phyloP scores from a whole-genome alignment of 1,140 invertebrate species.

The Euura saliciscinereae region DNA sequence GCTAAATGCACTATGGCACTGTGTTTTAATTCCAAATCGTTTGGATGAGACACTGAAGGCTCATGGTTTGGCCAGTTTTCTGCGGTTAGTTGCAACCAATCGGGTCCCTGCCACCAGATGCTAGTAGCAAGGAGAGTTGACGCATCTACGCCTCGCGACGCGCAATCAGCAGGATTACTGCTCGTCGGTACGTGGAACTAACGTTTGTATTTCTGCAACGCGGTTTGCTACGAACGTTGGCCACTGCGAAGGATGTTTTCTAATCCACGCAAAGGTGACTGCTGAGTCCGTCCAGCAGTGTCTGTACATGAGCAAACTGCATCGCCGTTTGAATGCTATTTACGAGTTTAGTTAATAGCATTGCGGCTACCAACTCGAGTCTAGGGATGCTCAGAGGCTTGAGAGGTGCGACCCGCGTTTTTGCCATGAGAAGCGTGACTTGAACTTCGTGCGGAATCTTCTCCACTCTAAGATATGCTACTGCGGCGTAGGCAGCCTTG shows the following conservation, averaged over 20 bases:
- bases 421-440: constrained; percentile 17
- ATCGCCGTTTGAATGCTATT: too few species aligned
- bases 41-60: too few species aligned
- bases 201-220: constrained; percentile 40
- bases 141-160: constrained; percentile 31
- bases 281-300: too few species aligned
- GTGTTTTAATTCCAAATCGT: too few species aligned
- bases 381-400: constrained; percentile 17
- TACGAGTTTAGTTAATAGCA: constrained; percentile 17
- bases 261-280: too few species aligned
- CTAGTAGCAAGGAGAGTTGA: constrained; percentile 2
- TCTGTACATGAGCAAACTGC: too few species aligned
- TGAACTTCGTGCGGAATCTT: constrained; percentile 8
- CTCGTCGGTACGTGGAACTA: constrained; percentile 13
- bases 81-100: neutral
- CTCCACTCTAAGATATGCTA: constrained; percentile 21
- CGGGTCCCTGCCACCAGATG: constrained; percentile 26
- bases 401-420: constrained; percentile 33
- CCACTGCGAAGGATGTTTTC: constrained; percentile 21
- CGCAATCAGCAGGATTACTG: constrained; percentile 39
- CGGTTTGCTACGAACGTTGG: constrained; percentile 44
- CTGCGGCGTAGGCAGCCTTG: constrained; percentile 30
- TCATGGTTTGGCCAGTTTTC: too few species aligned
- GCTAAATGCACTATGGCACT: too few species aligned
- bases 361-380: constrained; percentile 18